A percentile compares a stretch with the other conserved stretches of the same genome.
These are phyloP conservation scores for Ectropis crepuscularia DNA, from an alignment of 2,888 invertebrate genomes.

Conservation along the genomic window DNA sequence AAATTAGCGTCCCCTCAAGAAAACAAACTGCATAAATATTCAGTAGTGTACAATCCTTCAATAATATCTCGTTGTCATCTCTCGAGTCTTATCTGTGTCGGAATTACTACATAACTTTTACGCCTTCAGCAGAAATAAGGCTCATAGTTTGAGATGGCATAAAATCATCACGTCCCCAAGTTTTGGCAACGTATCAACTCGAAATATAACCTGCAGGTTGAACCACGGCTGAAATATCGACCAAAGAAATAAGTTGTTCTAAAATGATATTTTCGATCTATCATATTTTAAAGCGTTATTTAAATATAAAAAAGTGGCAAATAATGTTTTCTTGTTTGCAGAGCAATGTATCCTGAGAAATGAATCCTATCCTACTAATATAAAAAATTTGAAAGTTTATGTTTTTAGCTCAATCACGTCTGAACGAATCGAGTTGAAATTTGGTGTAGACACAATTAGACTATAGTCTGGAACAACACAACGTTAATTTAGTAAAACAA, in stretches of 20 bases:
- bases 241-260: slow-evolving; percentile 2
- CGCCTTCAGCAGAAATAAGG: slow-evolving; percentile 25
- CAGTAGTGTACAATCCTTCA: background rate
- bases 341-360: too few species aligned
- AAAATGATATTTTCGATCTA: background rate
- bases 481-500: too few species aligned
- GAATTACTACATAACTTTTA: slow-evolving; percentile 22
- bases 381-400: too few species aligned
- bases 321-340: too few species aligned
- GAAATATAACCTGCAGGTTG: slow-evolving; percentile 27
- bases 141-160: slow-evolving; percentile 22
- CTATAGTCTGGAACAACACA: too few species aligned
- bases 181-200: slow-evolving; percentile 28
- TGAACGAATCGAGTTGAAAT: too few species aligned
- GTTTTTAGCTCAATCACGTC: too few species aligned
- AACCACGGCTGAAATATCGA: slow-evolving; percentile 19
- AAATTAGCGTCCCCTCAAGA: too few species aligned
- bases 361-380: too few species aligned
- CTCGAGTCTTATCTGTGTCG: slow-evolving; percentile 18
- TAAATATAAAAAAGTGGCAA: too few species aligned
- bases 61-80: background rate
- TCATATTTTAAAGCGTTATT: background rate
- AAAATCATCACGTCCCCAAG: slow-evolving; percentile 22
- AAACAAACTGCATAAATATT: background rate
- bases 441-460: too few species aligned